Conservation (phyloP, 1,140 invertebrate genomes). For the Drosophila guanche region DNA sequence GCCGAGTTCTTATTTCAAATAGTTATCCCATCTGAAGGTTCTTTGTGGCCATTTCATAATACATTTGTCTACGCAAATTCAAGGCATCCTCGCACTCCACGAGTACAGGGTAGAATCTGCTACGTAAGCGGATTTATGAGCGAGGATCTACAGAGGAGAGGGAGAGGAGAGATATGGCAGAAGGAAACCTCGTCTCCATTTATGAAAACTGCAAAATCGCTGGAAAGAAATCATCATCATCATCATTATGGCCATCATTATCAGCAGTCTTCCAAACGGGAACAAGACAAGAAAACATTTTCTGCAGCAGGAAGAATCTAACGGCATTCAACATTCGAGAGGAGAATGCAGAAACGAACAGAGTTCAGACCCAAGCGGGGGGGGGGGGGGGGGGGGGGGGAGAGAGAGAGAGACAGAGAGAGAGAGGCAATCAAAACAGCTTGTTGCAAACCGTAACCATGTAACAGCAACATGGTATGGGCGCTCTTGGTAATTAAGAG, state of each 20-base stretch:
- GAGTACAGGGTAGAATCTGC: conserved; percentile 22
- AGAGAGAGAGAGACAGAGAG: too few species aligned
- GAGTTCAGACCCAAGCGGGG: too few species aligned
- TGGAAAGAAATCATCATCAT: conserved; percentile 55
- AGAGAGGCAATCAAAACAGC: conserved; percentile 21
- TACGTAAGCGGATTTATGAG: conserved; percentile 65
- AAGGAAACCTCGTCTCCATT: conserved; percentile 36
- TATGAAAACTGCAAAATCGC: conserved; percentile 67
- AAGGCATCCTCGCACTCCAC: conserved; percentile 30
- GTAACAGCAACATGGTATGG: conserved; percentile 68
- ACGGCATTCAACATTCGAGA: conserved; percentile 42
- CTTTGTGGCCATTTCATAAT: too few species aligned
- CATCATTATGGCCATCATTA: conserved; percentile 32
- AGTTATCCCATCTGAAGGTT: too few species aligned
- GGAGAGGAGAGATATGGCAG: conserved; percentile 14
- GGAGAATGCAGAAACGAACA: not conserved
- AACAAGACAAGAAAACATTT: conserved; percentile 47
- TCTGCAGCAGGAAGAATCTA: conserved; percentile 45
- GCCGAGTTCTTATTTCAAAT: too few species aligned
- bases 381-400: too few species aligned
- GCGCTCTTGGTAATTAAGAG: conserved; percentile 60
- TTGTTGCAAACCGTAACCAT: conserved; percentile 64
- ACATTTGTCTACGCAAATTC: conserved; percentile 7
- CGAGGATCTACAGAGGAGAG: conserved; percentile 24
- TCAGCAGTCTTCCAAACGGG: conserved; percentile 40